Conservation (phyloP, 2,888 invertebrate genomes). For the Antitype chi region DNA sequence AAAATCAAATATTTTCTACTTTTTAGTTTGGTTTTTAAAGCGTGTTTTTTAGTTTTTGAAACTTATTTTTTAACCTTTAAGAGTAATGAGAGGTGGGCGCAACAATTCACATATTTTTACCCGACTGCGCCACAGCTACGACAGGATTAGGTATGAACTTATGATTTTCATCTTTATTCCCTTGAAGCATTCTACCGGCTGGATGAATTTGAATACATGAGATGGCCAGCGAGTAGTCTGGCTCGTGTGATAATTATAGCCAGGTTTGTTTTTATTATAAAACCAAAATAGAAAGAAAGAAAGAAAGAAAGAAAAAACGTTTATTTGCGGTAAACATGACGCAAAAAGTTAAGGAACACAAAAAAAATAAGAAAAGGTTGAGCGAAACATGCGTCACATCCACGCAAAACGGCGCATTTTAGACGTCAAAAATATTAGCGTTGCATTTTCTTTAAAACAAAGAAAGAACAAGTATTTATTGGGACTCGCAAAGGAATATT, state of each 20-base stretch:
- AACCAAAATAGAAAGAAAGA: no score
- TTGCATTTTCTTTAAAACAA: neutral
- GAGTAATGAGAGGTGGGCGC: neutral
- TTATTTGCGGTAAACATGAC: no score
- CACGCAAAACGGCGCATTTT: neutral
- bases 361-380: no score
- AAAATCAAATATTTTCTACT: no score
- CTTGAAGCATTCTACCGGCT: neutral
- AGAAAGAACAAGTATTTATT: neutral
- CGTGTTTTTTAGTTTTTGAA: no score
- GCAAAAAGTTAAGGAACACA: no score
- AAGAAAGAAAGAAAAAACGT: no score
- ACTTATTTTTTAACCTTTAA: neutral
- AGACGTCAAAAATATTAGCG: no score
- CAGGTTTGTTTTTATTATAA: neutral
- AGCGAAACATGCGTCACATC: no score
- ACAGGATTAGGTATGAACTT: neutral
- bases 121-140: neutral
- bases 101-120: neutral
- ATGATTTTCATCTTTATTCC: neutral
- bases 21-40: no score
- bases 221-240: neutral
- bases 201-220: neutral
- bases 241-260: neutral
- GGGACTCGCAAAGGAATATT: neutral